Conservation (phyloP, 1,140 invertebrate genomes). For the Leucophenga varia region DNA sequence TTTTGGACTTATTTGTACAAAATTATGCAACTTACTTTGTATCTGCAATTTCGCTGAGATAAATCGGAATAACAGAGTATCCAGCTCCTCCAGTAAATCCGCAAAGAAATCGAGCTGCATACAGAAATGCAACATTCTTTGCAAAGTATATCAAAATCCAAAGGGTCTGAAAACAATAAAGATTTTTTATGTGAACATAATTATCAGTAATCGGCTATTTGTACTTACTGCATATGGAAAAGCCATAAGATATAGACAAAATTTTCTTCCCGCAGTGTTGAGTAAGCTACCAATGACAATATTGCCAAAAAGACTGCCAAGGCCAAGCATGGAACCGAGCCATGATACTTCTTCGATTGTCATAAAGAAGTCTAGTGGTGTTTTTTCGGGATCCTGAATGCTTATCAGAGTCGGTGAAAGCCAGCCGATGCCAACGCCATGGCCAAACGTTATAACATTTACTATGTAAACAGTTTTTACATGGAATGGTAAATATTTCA, state of each 20-base stretch:
- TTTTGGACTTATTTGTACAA: neutral
- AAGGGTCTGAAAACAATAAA: constrained; percentile 19
- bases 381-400: constrained; percentile 37
- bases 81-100: constrained; percentile 55
- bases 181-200: neutral
- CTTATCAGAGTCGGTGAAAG: constrained; percentile 51
- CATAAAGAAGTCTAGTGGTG: constrained; percentile 36
- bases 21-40: constrained; percentile 20
- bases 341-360: constrained; percentile 58
- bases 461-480: constrained; percentile 29
- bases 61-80: constrained; percentile 55
- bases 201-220: neutral
- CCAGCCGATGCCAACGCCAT: constrained; percentile 57
- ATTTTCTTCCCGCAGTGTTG: constrained; percentile 57
- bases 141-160: constrained; percentile 55
- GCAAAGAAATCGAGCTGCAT: constrained; percentile 53
- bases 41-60: constrained; percentile 56
- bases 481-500: too few species aligned
- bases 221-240: constrained; percentile 49
- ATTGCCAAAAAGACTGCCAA: constrained; percentile 58
- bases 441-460: constrained; percentile 52
- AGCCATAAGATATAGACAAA: constrained; percentile 48
- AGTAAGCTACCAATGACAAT: constrained; percentile 44
- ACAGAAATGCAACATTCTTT: constrained; percentile 40
- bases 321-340: constrained; percentile 59